Evolutionary conservation across 2,888 invertebrate species (phyloP), one percentile per base, ranked within the genome.

Genomic region (Ormyrus thymus): DNA sequence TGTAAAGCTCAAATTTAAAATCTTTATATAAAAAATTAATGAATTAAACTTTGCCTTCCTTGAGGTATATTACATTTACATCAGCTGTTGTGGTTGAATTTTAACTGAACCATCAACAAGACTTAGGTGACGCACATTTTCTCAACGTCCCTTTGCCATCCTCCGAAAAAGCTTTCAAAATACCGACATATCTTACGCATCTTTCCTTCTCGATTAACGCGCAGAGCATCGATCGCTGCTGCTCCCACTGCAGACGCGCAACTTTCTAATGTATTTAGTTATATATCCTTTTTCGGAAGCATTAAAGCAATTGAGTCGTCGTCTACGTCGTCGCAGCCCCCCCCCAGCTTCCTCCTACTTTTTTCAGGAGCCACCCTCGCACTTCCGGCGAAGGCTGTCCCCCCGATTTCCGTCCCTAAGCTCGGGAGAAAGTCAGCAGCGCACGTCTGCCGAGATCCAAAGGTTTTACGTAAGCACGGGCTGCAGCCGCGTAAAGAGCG

Each of bases 221-320:
- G 59, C 51, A 45, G 46, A 11, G 46, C 9, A 55, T 64, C 55
- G 10, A 43, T 46, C 10, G 9, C 11, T 43, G 45, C 3, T 15
- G 13, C 58, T 58, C 50, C 43, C 62, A n/a, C n/a, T 51, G 13
- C 11, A 10, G 10, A 15, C 29, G 29, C 29, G 29, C 29, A 29
- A 3, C 51, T 68, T 56, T 6, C 55, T 13, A 64, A 46, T 61
- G 9, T 58, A 10, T 15, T 1, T 45, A 51, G 48, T 15, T 61
- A 29, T 66, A 58, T 70, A 64, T 64, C 43, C 59, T 53, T 71
- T 58, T 62, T 77, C 51, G 45, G 59, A 53, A 58, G 59, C 48
- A 77, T 77, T 77, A 71, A 56, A 71, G 70, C 62, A 64, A 77
- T 70, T 59, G 58, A 59, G 66, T 43, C 71, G 53, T 65, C 51